Base-by-base conservation (phyloP, 2,113 vertebrate species). In the Scytalopus superciliaris region DNA sequence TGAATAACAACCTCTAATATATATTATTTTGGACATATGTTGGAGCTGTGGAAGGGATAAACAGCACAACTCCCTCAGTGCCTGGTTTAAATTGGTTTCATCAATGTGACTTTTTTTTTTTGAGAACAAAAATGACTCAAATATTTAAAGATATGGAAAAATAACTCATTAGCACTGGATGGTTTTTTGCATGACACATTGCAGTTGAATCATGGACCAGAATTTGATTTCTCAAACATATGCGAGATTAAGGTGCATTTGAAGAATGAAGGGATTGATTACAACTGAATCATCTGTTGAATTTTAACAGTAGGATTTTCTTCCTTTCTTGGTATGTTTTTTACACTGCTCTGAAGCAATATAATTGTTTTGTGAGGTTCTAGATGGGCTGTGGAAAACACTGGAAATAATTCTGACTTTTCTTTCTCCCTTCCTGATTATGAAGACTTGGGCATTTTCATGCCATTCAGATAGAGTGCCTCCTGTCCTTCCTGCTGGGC, bases 111-210 rank as follows among this genome's bases (percentile, higher is more conserved):
- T 90, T 45, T 45, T 87, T 77, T 83, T 80, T 74, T 83, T 68
- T 68, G 30, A 94, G 52, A 66, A 55, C 25, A 81, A 37, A 95
- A 93, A 69, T 96, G 84, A 95, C 85, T 93, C 92, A 89, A 85
- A 77, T 94, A 76, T 80, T 85, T 94, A 90, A 94, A 87, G 56
- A 56, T 75, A 56, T 10, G 85, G 53, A 77, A 95, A 88, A 96
- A 87, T 79, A 91, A 50, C 93, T 94, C 22, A 50, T 93, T 96
- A 95, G 67, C 85, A 86, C 68, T 92, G 27, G 19, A 57, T 93
- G 83, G 42, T 39, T 93, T 94, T 90, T 81, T 91, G 67, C 39
- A 52, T 86, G 82, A 81, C 63, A 76, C 59, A 52, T 53, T 76
- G 84, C 53, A 37, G 75, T 44, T 94, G 89, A 93, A 77, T 95